Conservation (phyloP, 1,140 invertebrate species). For the Sinella curviseta region DNA sequence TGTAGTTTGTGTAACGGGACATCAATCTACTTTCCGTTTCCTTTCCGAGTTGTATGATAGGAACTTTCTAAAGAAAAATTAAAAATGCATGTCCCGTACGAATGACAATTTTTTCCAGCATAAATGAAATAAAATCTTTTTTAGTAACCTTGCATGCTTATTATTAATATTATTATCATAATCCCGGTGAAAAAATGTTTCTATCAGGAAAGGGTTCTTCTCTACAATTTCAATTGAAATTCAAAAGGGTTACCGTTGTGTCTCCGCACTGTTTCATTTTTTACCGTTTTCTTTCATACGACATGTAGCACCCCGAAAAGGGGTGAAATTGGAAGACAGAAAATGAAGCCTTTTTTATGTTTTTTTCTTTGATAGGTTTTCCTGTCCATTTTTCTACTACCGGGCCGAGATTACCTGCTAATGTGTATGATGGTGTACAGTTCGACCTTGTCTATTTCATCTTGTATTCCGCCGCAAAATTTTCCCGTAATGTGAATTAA, state of each 20-base stretch:
- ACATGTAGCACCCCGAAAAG: too few relatives aligned
- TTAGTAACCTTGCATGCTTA: too few relatives aligned
- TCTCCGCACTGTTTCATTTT: background rate
- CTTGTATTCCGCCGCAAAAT: too few relatives aligned
- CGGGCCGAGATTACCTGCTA: too few relatives aligned
- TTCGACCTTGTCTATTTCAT: too few relatives aligned
- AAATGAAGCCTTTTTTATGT: too few relatives aligned
- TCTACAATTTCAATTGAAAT: too few relatives aligned
- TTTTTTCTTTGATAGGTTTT: too few relatives aligned
- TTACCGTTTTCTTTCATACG: background rate
- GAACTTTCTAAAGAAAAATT: background rate
- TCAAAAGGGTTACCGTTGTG: background rate
- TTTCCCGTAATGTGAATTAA: too few relatives aligned
- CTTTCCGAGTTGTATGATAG: background rate
- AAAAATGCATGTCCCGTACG: background rate
- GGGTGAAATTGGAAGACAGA: background rate
- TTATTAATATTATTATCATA: too few relatives aligned
- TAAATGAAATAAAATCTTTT: background rate
- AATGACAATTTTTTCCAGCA: background rate
- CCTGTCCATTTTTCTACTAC: too few relatives aligned
- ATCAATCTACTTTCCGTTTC: conserved; percentile 5
- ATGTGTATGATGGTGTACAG: too few relatives aligned
- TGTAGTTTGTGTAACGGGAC: background rate
- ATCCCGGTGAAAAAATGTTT: background rate
- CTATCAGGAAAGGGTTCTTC: background rate